Base-by-base conservation (phyloP, 2,888 invertebrate genomes). In the Troilus luridus region DNA sequence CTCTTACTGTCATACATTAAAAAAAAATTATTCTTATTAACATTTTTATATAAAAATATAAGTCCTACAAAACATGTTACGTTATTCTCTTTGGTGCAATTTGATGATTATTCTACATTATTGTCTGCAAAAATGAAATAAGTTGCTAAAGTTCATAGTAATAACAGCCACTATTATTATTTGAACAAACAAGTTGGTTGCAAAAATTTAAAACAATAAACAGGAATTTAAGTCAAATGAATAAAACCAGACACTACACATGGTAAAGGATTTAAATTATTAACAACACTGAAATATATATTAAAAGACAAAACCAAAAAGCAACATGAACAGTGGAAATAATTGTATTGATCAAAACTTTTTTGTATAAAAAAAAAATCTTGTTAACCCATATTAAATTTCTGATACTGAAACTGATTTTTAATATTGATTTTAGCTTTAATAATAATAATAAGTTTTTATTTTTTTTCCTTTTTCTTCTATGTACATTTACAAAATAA, bases 291-390 rank as follows among this genome's bases (percentile, higher is more conserved):
- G 17, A 77, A 41, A 24, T 41, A 77, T 41, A 77, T 41, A 77
- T 41, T 17, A 19, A 27, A 77, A 77, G 72, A 27, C 27, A 77
- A 27, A 77, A 77, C 41, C 41, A 27, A 77, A 77, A 77, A 77
- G 72, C 72, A 14, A 77, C 72, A 77, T 77, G 72, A 77, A 77
- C 17, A 77, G 27, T 77, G 9, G 9, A 77, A 77, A 24, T 6
- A 77, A 77, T 77, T 77, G 72, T 77, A 77, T 77, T 77, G 72
- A 77, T 77, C 72, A 77, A 41, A 67, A 41, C 17, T 27, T 77
- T 8, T 41, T 2, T 24, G 24, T 19, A 14, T 27, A 72, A 27
- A 12, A 64, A 0, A 64, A 64, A 64, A 21, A 21, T 64, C n/a
- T 72, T 14, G 5, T 27, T 72, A n/a, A 24, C 0, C 64, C 9